Evolutionary conservation across 2,797 vertebrate species (phyloP), one percentile per base, ranked within the genome.

Genomic region (Galagoides demidoff): DNA sequence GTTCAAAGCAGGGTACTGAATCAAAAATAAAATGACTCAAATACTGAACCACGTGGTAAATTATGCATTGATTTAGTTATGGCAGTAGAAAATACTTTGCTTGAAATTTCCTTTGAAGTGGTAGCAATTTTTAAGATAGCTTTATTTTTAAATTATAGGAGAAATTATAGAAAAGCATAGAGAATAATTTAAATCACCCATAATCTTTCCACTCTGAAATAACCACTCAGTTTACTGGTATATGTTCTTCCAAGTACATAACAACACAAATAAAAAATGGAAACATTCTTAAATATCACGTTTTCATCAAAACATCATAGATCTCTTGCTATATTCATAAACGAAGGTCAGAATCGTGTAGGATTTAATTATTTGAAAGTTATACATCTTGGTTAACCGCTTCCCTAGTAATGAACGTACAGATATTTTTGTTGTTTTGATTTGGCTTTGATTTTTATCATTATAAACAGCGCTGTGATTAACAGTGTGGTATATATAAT

Each of bases 21-120:
- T 57, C 55, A 49, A 78, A 89, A 86, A 49, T 82, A 76, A 92
- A 92, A 92, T 87, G 34, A 88, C 13, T 43, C n/a, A 94, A 76
- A 74, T 76, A 85, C 81, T 94, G 39, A 92, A 73, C 52, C 74
- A 85, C 6, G 27, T 81, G 68, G 29, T 61, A 83, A 97, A 95
- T 61, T 57, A 88, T 79, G n/a, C 7, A 85, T 87, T 92, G 25
- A 87, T 64, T 96, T 92, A 85, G 8, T 70, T 88, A 70, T 61
- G 19, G 8, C 5, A 7, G 77, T 55, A 87, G 34, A 85, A 94
- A 92, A 82, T 90, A 74, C 79, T 84, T 95, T 90, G 19, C 45
- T 84, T 87, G 20, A 68, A 3, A 31, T 90, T 66, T 68, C 55
- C 6, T 78, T 52, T 63, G 68, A 45, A 84, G 9, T 94, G 13